Percentiles rank a stretch among this genome's conserved stretches.
Evolutionary conservation across 2,113 vertebrate genomes (phyloP).

Genomic region (Lontra canadensis): DNA sequence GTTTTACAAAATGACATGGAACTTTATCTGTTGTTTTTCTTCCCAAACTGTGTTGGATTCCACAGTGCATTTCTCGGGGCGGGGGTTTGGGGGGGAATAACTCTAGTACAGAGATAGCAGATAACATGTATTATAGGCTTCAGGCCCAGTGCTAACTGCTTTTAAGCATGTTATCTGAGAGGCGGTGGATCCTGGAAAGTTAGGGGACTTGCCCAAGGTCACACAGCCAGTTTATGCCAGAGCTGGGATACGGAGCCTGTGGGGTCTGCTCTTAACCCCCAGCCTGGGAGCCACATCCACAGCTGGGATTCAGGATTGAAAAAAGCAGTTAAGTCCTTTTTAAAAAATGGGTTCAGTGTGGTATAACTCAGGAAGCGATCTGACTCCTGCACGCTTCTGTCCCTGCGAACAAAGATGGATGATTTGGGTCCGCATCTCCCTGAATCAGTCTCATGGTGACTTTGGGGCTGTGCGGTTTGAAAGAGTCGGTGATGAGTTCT

Average conservation of each 20-base stretch:
- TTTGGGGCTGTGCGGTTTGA: background rate
- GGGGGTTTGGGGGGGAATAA: too few relatives aligned
- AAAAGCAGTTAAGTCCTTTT: background rate
- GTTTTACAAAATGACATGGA: background rate
- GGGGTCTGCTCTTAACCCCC: background rate
- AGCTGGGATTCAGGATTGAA: background rate
- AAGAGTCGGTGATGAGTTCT: background rate
- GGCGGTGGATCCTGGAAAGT: background rate
- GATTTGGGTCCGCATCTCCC: background rate
- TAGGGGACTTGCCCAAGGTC: background rate
- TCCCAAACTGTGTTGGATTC: background rate
- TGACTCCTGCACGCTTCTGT: background rate
- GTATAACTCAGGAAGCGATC: background rate
- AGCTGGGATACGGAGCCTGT: accelerated
- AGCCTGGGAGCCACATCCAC: background rate
- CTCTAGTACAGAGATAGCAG: background rate
- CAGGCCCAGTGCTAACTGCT: background rate
- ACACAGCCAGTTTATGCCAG: background rate
- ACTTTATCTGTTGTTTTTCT: background rate
- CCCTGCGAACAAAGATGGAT: background rate
- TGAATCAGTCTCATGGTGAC: background rate
- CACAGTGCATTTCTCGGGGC: background rate
- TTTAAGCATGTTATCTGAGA: background rate
- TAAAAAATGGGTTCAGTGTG: background rate
- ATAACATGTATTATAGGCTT: background rate